Conservation (phyloP, 2,888 invertebrate species). For the Lasioglossum vierecki region DNA sequence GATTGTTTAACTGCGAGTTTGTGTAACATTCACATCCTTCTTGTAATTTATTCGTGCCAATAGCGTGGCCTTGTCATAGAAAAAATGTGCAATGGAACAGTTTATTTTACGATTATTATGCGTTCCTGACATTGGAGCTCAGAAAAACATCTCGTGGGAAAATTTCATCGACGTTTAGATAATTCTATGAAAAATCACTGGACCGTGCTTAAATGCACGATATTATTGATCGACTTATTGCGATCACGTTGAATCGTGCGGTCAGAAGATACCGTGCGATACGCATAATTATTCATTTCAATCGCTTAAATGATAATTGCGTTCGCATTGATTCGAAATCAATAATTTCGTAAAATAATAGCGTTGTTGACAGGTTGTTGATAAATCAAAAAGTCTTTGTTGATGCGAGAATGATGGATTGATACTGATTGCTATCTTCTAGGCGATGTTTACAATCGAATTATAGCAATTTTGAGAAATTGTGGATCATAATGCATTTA, state of each 20-base stretch:
- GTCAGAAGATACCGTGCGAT: not conserved
- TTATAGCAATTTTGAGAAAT: slow-evolving; percentile 15
- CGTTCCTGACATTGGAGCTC: slow-evolving; percentile 23
- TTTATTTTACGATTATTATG: slow-evolving; percentile 3
- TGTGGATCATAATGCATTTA: not conserved
- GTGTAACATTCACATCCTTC: not conserved
- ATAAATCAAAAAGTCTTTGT: not conserved
- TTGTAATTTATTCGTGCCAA: not conserved
- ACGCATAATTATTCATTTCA: not conserved
- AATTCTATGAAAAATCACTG: slow-evolving; percentile 12
- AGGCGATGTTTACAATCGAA: not conserved
- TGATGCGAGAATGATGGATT: not conserved
- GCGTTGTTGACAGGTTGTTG: slow-evolving; percentile 30
- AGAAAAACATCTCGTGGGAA: slow-evolving; percentile 37
- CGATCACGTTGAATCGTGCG: not conserved
- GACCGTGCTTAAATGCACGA: not conserved
- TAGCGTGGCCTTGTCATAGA: not conserved
- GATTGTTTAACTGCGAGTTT: not conserved
- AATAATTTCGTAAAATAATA: slow-evolving; percentile 12
- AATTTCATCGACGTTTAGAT: not conserved
- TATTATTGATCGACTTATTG: not conserved
- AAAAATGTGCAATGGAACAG: slow-evolving; percentile 23
- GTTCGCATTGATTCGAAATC: not conserved
- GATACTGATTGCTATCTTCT: not conserved
- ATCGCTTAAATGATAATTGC: slow-evolving; percentile 5